A percentile compares a stretch with the other conserved stretches of the same genome.
Conservation (phyloP, 64 coral and sea anemone genomes). For the Anthopleura sola region DNA sequence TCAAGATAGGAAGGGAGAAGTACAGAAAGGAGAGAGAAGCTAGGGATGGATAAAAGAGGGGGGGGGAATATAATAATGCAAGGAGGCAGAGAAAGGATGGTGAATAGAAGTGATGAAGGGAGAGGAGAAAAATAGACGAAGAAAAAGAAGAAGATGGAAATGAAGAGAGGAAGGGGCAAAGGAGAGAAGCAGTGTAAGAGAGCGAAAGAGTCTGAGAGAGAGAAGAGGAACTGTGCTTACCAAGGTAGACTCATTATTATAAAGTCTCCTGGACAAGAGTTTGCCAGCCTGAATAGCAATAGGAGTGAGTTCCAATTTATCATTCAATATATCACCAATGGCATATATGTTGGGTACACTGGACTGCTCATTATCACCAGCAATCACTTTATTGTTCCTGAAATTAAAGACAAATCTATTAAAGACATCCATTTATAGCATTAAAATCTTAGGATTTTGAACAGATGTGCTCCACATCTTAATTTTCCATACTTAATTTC, state of each 20-base stretch:
- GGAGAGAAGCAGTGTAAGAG: no score
- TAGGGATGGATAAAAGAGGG: no score
- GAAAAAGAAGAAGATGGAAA: not conserved
- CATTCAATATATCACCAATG: constrained; percentile 81
- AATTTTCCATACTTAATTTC: no score
- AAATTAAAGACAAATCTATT: not conserved
- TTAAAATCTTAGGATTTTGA: not conserved
- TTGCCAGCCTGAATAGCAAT: constrained; percentile 92
- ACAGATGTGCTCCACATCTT: not conserved
- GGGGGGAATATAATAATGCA: not conserved
- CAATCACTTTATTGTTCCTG: constrained; percentile 89
- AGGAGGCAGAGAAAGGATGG: not conserved
- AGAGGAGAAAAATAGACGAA: not conserved
- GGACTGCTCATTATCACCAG: constrained; percentile 76
- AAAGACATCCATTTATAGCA: not conserved
- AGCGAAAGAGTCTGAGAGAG: not conserved
- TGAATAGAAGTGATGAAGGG: not conserved
- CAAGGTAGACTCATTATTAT: constrained; percentile 57
- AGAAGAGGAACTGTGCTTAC: constrained; percentile 19
- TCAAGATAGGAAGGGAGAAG: no score
- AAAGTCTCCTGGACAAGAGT: constrained; percentile 76
- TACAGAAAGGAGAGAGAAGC: no score
- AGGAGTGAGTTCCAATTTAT: constrained; percentile 92
- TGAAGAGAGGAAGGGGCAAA: no score
- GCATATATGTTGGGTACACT: constrained; percentile 79